Percentiles rank a stretch among this genome's conserved stretches.
Conservation (phyloP, 2,888 invertebrate species). For the Nomada fucata region DNA sequence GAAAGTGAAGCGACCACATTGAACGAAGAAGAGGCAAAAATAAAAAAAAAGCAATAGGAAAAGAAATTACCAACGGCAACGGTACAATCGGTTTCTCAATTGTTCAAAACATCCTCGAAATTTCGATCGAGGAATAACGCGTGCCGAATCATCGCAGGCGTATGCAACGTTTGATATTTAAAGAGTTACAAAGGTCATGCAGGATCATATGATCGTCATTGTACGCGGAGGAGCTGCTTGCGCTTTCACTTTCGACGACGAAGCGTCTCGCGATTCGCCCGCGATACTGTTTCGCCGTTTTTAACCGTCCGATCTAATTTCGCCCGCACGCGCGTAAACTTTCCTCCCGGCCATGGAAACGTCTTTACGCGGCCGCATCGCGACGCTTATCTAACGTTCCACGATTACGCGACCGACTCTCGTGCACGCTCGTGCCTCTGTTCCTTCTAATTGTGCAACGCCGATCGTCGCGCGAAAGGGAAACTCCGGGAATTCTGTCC, state of each 20-base stretch:
- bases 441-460: slow-evolving; percentile 14
- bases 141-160: not conserved
- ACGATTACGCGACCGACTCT: slow-evolving; percentile 22
- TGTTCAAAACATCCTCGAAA: not conserved
- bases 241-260: slow-evolving; percentile 75
- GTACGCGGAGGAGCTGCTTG: slow-evolving; percentile 60
- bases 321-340: slow-evolving; percentile 23
- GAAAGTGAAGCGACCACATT: no score
- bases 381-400: not conserved
- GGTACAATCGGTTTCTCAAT: not conserved
- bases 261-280: slow-evolving; percentile 44
- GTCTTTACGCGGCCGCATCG: not conserved
- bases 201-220: slow-evolving; percentile 71
- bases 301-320: slow-evolving; percentile 51
- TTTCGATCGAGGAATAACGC: not conserved
- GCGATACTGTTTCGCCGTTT: slow-evolving; percentile 38
- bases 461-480: not conserved
- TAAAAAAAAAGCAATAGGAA: no score
- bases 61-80: no score
- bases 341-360: slow-evolving; percentile 32
- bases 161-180: slow-evolving; percentile 66
- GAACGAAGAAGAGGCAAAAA: no score
- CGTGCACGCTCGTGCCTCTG: not conserved
- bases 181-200: slow-evolving; percentile 64
- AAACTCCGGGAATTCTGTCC: not conserved